Evolutionary conservation across 1,140 invertebrate species (phyloP), one percentile per base, ranked within the genome.

Genomic region (Cotesia chilonis): DNA sequence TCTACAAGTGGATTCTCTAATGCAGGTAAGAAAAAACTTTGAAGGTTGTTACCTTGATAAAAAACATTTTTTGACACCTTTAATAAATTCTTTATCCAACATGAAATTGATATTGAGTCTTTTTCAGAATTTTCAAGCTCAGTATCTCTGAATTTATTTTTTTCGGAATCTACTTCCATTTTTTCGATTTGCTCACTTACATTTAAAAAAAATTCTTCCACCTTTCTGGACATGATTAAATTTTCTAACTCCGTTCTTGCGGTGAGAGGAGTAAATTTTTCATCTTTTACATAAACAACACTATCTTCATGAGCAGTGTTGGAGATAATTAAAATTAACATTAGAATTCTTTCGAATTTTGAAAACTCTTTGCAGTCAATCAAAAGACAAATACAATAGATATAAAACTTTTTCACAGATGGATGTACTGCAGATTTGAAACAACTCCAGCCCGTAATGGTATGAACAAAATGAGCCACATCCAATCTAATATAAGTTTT

Each of bases 321-420:
- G 52, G 7, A 55, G 12, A 55, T 12, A 55, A 55, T n/a, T 17
- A 55, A 55, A 55, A 55, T 55, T 17, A 55, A 17, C 3, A 55
- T 10, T 12, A 55, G 7, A n/a, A 55, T n/a, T 10, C 52, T 7
- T 55, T 55, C 52, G 7, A 55, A 55, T 17, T 55, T 55, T 7
- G 7, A 7, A 5, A 55, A 55, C 4, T 55, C 12, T n/a, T n/a
- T n/a, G 12, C 52, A 10, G 14, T 55, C 52, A 55, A 55, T 55
- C 12, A 55, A 55, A 14, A 55, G 52, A 55, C 52, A 55, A 10
- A 55, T 55, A 55, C 52, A 55, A 55, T 55, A 55, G 4, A 55
- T 17, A 17, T 55, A 55, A 55, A 55, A 55, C 14, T 55, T n/a
- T 55, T 55, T 55, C 12, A 55, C 52, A 7, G 52, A 55, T 55